These are phyloP conservation scores for Ormyrus pomaceus DNA, from an alignment of 2,888 invertebrate genomes.

Conservation along the genomic window DNA sequence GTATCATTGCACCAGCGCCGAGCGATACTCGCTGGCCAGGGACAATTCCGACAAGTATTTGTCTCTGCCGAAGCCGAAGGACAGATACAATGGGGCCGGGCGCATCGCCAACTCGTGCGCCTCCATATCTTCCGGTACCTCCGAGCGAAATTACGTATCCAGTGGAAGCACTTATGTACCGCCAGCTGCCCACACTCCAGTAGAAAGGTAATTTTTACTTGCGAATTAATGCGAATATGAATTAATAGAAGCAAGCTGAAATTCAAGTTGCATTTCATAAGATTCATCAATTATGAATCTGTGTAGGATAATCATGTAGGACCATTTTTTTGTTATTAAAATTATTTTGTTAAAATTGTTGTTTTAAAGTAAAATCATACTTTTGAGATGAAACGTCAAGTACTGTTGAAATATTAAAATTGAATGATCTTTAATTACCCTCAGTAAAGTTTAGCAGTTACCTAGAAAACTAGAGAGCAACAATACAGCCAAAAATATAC, in stretches of 20 bases:
- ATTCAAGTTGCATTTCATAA: background rate
- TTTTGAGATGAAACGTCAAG: background rate
- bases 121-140: conserved; percentile 61
- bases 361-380: background rate
- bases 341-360: background rate
- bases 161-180: conserved; percentile 78
- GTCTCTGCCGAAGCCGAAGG: conserved; percentile 72
- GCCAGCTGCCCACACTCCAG: conserved; percentile 85
- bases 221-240: no score
- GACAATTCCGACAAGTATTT: conserved; percentile 69
- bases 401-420: background rate
- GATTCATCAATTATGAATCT: background rate
- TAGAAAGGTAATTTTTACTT: conserved; percentile 77
- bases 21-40: conserved; percentile 71
- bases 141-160: conserved; percentile 67
- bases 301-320: no score
- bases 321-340: background rate
- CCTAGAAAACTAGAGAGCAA: no score
- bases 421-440: background rate
- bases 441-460: no score
- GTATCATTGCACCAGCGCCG: conserved; percentile 65
- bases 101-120: conserved; percentile 65
- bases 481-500: no score
- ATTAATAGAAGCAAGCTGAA: no score
- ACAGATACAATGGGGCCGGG: conserved; percentile 66